Conservation (phyloP, 2,113 vertebrate species). For the Castor canadensis region DNA sequence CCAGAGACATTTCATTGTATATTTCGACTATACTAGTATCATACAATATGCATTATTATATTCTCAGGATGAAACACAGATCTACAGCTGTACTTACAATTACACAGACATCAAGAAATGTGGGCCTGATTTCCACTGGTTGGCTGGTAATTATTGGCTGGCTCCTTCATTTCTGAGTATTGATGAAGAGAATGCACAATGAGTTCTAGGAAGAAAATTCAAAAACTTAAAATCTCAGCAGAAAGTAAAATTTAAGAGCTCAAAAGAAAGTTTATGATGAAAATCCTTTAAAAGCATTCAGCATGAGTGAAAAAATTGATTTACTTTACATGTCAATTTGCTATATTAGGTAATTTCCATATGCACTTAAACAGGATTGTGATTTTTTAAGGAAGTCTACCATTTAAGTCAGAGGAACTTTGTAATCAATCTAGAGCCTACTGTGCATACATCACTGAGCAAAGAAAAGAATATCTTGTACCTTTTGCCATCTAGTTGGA, state of each 20-base stretch:
- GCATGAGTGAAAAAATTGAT: not conserved
- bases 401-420: not conserved
- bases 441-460: not conserved
- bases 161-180: not conserved
- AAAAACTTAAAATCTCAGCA: conserved; percentile 12
- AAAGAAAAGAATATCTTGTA: not conserved
- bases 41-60: not conserved
- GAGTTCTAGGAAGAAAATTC: not conserved
- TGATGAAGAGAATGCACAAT: conserved; percentile 34
- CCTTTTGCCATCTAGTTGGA: not conserved
- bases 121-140: not conserved
- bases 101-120: not conserved
- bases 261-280: not conserved
- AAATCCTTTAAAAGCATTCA: not conserved
- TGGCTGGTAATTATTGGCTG: not conserved
- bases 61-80: not conserved
- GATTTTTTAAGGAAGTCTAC: not conserved
- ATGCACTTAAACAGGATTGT: not conserved
- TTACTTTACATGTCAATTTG: not conserved
- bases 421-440: not conserved
- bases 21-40: not conserved
- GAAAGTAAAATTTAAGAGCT: not conserved
- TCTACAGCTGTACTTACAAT: conserved; percentile 3
- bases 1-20: not conserved
- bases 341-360: not conserved